Evolutionary conservation across 2,888 invertebrate genomes (phyloP).

Genomic region (Agrypnus murinus): DNA sequence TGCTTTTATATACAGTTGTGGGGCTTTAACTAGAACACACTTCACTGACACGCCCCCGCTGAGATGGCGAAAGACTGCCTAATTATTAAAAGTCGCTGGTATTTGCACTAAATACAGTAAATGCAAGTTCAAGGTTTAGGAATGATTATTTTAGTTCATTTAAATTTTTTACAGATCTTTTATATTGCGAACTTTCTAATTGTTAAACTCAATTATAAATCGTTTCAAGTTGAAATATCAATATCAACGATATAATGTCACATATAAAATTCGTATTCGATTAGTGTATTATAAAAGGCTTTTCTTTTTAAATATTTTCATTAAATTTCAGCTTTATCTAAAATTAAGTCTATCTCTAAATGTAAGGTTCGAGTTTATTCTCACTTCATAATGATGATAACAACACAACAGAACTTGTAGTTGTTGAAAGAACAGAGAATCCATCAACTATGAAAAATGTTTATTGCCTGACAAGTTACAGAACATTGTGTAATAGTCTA

Average conservation of each 20-base stretch:
- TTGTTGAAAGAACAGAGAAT: not conserved
- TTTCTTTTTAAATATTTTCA: too few species aligned
- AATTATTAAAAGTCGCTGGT: constrained; percentile 4
- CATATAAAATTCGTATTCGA: too few species aligned
- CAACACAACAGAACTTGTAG: not conserved
- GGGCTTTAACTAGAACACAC: constrained; percentile 8
- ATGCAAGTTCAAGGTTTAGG: not conserved
- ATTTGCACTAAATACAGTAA: not conserved
- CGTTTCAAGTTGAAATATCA: too few species aligned
- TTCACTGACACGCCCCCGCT: constrained; percentile 5
- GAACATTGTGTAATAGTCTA: not conserved
- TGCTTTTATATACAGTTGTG: constrained; percentile 25
- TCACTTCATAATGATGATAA: not conserved
- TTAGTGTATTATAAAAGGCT: too few species aligned
- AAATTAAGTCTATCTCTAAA: too few species aligned
- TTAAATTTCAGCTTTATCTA: too few species aligned
- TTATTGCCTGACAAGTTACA: not conserved
- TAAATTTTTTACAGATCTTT: too few species aligned
- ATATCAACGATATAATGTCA: too few species aligned
- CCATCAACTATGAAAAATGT: not conserved
- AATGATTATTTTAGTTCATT: too few species aligned
- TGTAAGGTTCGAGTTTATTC: too few species aligned
- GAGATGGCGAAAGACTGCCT: not conserved
- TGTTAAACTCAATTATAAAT: too few species aligned
- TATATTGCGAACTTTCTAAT: too few species aligned